Evolutionary conservation across 2,797 vertebrate genomes (phyloP).

Genomic region (Gobio occitaniae): DNA sequence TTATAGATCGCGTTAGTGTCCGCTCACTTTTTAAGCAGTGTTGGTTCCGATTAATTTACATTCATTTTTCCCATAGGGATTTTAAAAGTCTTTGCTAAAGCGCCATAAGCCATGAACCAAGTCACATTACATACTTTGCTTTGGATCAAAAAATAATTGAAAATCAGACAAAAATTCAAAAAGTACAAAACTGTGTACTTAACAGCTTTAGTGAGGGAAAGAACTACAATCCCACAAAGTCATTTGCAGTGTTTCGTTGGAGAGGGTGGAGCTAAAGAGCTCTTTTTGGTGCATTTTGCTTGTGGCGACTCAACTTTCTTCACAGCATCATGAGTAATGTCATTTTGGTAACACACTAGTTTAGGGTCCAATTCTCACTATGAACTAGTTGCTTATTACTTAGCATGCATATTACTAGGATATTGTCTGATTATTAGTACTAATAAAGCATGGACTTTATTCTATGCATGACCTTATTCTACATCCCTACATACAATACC

Average conservation of each 20-base stretch:
- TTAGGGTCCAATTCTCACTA: too few species aligned
- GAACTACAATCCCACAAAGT: not conserved
- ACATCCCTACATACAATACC: too few species aligned
- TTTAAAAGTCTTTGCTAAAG: not conserved
- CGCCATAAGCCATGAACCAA: not conserved
- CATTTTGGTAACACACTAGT: not conserved
- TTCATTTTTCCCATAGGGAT: not conserved
- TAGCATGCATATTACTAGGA: too few species aligned
- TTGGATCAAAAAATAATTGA: not conserved
- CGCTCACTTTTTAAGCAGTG: fast-evolving
- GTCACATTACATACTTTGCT: not conserved
- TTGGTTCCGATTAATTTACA: not conserved
- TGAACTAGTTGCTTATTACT: too few species aligned
- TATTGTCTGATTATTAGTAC: too few species aligned
- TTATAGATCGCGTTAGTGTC: not conserved
- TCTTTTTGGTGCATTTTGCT: not conserved
- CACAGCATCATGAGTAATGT: not conserved
- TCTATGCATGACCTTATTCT: too few species aligned
- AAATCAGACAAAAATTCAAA: not conserved
- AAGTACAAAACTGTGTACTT: not conserved
- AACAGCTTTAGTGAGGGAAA: not conserved
- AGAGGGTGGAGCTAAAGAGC: not conserved
- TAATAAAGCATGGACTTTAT: too few species aligned
- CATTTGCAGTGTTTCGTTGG: not conserved
- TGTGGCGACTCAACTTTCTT: not conserved